Conservation (phyloP, 2,113 vertebrate species). For the Euleptes europaea region DNA sequence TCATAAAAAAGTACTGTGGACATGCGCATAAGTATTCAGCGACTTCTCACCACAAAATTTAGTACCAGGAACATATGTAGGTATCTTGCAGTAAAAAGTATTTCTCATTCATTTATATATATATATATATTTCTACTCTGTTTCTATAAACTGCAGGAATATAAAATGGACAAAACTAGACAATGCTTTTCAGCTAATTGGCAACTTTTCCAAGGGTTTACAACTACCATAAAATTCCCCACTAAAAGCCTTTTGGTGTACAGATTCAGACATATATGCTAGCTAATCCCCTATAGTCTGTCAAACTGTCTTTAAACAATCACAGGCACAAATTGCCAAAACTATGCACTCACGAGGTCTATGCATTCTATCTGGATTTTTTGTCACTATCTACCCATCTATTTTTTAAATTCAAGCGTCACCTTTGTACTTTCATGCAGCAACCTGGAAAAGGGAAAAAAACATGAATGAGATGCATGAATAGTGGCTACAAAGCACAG, state of each 20-base stretch:
- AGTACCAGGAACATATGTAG: slow-evolving; percentile 35
- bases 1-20: slow-evolving; percentile 80
- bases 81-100: slow-evolving; percentile 33
- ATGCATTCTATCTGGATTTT: background rate
- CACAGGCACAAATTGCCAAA: slow-evolving; percentile 1
- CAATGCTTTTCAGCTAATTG: slow-evolving; percentile 58
- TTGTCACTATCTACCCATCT: background rate
- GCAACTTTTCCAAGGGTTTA: slow-evolving; percentile 46
- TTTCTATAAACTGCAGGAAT: slow-evolving; percentile 42
- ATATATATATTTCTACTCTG: slow-evolving; percentile 36
- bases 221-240: slow-evolving; percentile 39
- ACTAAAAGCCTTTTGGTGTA: background rate
- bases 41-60: slow-evolving; percentile 76
- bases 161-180: slow-evolving; percentile 31
- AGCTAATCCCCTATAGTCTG: slow-evolving; percentile 27
- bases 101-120: slow-evolving; percentile 30
- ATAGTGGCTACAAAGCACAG: background rate
- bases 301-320: slow-evolving; percentile 22
- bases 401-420: background rate
- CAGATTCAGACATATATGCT: background rate
- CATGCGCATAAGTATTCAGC: slow-evolving; percentile 77
- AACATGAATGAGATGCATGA: background rate
- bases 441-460: background rate
- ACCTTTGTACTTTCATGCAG: background rate
- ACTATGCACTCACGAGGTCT: background rate